Evolutionary conservation across 1,140 invertebrate species (phyloP).

Genomic region (Drosophila pectinifera): DNA sequence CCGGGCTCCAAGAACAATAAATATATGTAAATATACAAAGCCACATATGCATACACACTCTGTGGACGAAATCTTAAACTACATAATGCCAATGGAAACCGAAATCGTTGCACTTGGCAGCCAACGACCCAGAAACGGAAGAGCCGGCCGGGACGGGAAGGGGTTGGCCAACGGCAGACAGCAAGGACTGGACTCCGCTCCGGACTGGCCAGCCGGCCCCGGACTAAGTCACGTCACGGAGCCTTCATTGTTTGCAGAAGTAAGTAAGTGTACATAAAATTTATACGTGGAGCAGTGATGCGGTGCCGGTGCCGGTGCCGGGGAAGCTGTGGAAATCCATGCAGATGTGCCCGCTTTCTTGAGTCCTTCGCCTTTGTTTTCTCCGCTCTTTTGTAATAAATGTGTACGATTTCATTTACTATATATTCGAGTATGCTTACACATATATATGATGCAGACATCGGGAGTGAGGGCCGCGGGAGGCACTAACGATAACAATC

Average conservation of each 20-base stretch:
- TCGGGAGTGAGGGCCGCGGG: not conserved
- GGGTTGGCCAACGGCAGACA: slow-evolving; percentile 65
- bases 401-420: slow-evolving; percentile 60
- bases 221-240: slow-evolving; percentile 75
- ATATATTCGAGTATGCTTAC: slow-evolving; percentile 11
- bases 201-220: slow-evolving; percentile 44
- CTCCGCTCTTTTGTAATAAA: slow-evolving; percentile 73
- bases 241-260: slow-evolving; percentile 78
- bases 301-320: not conserved
- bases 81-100: slow-evolving; percentile 70
- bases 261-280: slow-evolving; percentile 83
- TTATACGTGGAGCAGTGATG: slow-evolving; percentile 59
- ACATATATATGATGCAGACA: slow-evolving; percentile 28
- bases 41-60: slow-evolving; percentile 51
- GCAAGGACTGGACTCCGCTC: slow-evolving; percentile 6
- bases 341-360: slow-evolving; percentile 75
- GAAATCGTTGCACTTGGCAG: slow-evolving; percentile 78
- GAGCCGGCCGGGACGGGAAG: slow-evolving; percentile 7
- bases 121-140: slow-evolving; percentile 56
- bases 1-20: slow-evolving; percentile 47
- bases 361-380: slow-evolving; percentile 65
- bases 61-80: slow-evolving; percentile 75
- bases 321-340: slow-evolving; percentile 52
- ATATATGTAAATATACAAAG: slow-evolving; percentile 49
- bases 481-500: slow-evolving; percentile 59